Evolutionary conservation across 2,113 vertebrate species (phyloP).

Genomic region (Scomber scombrus): DNA sequence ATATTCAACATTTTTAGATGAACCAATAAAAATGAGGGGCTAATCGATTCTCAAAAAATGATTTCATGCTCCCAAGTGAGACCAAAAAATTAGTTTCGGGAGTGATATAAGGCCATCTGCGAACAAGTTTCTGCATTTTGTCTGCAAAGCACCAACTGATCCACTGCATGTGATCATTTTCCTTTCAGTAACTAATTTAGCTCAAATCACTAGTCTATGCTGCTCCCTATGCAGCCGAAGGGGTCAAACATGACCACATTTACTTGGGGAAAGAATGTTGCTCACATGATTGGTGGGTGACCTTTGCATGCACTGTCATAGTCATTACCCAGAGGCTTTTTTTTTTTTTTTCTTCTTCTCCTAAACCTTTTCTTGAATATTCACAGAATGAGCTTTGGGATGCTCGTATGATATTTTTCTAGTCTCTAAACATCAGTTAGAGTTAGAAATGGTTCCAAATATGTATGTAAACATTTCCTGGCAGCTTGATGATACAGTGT

Average conservation of each 20-base stretch:
- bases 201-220: neutral
- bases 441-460: neutral
- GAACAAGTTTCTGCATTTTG: constrained; percentile 24
- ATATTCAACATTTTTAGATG: neutral
- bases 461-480: constrained; percentile 25
- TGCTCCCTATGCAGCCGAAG: neutral
- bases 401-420: neutral
- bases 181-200: neutral
- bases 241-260: neutral
- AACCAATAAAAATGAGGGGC: no score
- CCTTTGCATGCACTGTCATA: neutral
- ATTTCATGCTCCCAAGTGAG: no score
- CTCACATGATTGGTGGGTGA: neutral
- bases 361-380: neutral
- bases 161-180: neutral
- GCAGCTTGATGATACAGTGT: neutral
- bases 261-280: neutral
- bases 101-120: neutral
- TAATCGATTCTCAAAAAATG: no score
- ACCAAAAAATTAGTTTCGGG: neutral
- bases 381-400: neutral
- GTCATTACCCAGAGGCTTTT: neutral
- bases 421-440: neutral
- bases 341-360: neutral
- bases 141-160: constrained; percentile 29